These are phyloP conservation scores for Xiphydria camelus DNA, from an alignment of 2,888 invertebrate genomes.

Conservation along the genomic window DNA sequence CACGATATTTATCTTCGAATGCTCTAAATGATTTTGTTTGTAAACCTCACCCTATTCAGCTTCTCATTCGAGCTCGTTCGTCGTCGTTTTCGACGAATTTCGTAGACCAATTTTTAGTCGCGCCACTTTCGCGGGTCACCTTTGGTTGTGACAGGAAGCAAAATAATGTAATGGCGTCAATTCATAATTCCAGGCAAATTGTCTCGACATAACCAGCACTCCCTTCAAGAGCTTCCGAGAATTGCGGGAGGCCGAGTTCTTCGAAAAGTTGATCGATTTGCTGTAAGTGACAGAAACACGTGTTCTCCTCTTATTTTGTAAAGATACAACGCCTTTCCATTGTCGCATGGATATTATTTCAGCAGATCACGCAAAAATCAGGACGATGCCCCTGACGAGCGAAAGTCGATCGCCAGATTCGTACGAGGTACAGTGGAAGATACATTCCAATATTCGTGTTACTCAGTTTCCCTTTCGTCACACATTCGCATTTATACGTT, in stretches of 20 bases:
- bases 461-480: neutral
- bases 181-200: slow-evolving; percentile 58
- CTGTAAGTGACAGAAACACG: slow-evolving; percentile 31
- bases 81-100: no score
- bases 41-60: no score
- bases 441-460: no score
- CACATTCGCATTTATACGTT: neutral
- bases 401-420: slow-evolving; percentile 21
- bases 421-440: slow-evolving; percentile 19
- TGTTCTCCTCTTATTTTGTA: no score
- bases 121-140: no score
- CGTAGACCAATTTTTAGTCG: no score
- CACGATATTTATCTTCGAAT: no score
- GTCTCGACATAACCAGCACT: slow-evolving; percentile 44
- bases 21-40: no score
- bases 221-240: slow-evolving; percentile 30
- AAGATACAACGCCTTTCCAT: no score
- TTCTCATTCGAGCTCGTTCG: no score
- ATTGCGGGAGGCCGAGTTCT: slow-evolving; percentile 35
- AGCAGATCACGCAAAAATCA: neutral
- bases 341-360: neutral
- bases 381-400: slow-evolving; percentile 1
- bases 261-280: slow-evolving; percentile 37
- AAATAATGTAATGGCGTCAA: slow-evolving; percentile 2
- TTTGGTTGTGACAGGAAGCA: neutral